Conservation (phyloP, 2,797 vertebrate species). For the Propithecus perrieri region DNA sequence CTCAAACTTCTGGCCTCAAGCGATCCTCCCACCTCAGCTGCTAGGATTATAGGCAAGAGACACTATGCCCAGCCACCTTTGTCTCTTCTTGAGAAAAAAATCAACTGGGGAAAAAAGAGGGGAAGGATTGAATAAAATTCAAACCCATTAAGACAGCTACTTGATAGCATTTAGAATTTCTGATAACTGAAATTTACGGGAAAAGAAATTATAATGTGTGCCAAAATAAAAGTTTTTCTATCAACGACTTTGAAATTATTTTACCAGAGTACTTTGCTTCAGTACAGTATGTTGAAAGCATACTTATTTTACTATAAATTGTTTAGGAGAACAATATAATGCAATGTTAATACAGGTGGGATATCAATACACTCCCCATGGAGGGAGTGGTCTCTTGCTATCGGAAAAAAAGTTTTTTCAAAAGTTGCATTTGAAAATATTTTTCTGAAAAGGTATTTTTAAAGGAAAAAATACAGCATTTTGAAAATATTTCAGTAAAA, state of each 20-base stretch:
- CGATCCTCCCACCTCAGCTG: too few relatives aligned
- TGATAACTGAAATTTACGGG: background rate
- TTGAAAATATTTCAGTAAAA: slow-evolving; percentile 21
- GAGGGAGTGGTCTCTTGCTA: background rate
- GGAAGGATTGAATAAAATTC: background rate
- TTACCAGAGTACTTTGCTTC: background rate
- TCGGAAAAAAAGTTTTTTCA: background rate
- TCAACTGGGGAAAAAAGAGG: background rate
- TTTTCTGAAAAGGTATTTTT: background rate
- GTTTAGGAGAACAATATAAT: background rate
- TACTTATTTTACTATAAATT: background rate
- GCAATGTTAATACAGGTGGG: background rate
- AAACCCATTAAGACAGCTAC: background rate
- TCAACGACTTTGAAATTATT: background rate
- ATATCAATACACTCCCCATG: background rate
- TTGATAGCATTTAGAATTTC: slow-evolving; percentile 29
- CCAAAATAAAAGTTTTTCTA: slow-evolving; percentile 17
- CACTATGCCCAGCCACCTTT: background rate
- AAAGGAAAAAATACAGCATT: background rate
- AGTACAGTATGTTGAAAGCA: background rate
- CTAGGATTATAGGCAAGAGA: too few relatives aligned
- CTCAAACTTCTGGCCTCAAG: too few relatives aligned
- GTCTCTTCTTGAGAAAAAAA: background rate
- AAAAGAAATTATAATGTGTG: background rate
- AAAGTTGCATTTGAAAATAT: background rate